These are phyloP conservation scores for Typhlichthys subterraneus DNA, from an alignment of 2,797 vertebrate genomes.

Conservation along the genomic window DNA sequence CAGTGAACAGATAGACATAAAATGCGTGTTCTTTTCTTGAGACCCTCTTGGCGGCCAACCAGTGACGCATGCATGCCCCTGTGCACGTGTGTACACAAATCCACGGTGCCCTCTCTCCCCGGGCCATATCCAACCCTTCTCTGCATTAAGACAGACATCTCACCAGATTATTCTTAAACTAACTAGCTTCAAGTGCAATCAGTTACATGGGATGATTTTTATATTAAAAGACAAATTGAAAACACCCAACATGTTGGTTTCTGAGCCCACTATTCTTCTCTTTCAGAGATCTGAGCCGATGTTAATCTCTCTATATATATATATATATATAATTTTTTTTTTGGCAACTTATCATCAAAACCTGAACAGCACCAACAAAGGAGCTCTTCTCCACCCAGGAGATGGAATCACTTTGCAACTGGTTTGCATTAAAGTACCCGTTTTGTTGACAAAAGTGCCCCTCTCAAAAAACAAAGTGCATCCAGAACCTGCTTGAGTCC, in stretches of 20 bases:
- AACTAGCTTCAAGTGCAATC: constrained; percentile 80
- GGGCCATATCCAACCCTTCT: constrained; percentile 20
- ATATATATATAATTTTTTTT: constrained; percentile 41
- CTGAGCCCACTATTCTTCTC: constrained; percentile 33
- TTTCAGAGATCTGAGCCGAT: constrained; percentile 35
- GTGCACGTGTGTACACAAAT: constrained; percentile 29
- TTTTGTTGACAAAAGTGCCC: constrained; percentile 80
- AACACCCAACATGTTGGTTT: constrained; percentile 41
- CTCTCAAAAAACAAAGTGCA: constrained; percentile 81
- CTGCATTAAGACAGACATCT: constrained; percentile 71
- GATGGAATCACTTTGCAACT: constrained; percentile 60
- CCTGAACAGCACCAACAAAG: constrained; percentile 58
- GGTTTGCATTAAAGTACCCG: constrained; percentile 79
- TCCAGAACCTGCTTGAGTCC: constrained; percentile 69
- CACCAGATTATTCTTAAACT: constrained; percentile 48
- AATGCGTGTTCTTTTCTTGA: constrained; percentile 76
- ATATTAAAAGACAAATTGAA: constrained; percentile 42
- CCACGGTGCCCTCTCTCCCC: constrained; percentile 43
- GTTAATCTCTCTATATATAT: not conserved
- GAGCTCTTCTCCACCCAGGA: constrained; percentile 49
- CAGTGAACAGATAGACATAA: constrained; percentile 68
- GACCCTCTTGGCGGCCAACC: constrained; percentile 70
- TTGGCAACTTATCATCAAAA: constrained; percentile 76
- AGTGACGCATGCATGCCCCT: constrained; percentile 34
- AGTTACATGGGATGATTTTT: constrained; percentile 61